Evolutionary conservation across 2,797 vertebrate genomes (phyloP), one percentile per base, ranked within the genome.

Genomic region (Odontamblyopus rebecca): DNA sequence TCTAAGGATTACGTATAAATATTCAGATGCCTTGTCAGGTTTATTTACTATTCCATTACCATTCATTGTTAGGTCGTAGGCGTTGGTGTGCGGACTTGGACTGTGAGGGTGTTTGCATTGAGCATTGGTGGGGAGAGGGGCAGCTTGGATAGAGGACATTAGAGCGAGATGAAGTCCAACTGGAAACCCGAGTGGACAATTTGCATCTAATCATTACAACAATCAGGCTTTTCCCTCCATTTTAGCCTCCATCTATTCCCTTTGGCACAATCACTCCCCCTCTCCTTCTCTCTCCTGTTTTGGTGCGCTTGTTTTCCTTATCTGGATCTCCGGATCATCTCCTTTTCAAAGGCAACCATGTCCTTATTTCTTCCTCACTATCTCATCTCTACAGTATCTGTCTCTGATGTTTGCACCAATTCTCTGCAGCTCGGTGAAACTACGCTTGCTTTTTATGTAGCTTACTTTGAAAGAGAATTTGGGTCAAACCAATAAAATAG

Each of bases 11-110:
- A 70, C 53, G 77, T 79, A 90, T 88, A 91, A 88, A 89, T 93
- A 89, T 89, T 90, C 77, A 68, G 83, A 76, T 83, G 71, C 74
- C 79, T 77, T 80, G 82, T 90, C 85, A 72, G 81, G 72, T 88
- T 91, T 88, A 92, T 92, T 85, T 91, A 88, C 77, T 89, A 89
- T 91, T 91, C 86, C 89, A 92, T 93, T 91, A 91, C 71, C 56
- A 85, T 69, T 72, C 5, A 13, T 18, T 74, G 83, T 82, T 77
- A 77, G 82, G 84, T 81, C 69, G 61, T 32, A 50, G 80, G 73
- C 61, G 32, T 64, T 63, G 77, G 64, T 9, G 71, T 69, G 65
- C 69, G 79, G 68, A 70, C 9, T 60, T 57, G 72, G 69, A 72
- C 75, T 79, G 85, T 82, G 83, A 76, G 75, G 77, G 86, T 90